These are phyloP conservation scores for Potamarius usumacintae DNA, from an alignment of 2,113 vertebrate species.

Conservation along the genomic window DNA sequence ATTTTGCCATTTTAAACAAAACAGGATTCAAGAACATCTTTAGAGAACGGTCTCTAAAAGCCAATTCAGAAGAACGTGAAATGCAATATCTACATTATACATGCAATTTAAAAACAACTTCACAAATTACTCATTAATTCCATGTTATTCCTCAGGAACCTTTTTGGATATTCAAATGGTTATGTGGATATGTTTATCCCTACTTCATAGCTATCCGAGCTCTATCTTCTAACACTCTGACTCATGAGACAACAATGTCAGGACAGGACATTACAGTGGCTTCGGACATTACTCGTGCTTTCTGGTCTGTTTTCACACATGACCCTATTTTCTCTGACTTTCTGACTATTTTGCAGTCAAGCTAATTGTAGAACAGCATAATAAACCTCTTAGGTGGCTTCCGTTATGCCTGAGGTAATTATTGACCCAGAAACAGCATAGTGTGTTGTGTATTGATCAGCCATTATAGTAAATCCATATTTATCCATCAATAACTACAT, in stretches of 20 bases:
- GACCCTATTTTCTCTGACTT: neutral
- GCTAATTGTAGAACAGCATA: conserved; percentile 6
- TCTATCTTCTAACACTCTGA: neutral
- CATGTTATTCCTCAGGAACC: neutral
- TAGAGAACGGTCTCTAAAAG: neutral
- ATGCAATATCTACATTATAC: neutral
- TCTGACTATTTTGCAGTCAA: neutral
- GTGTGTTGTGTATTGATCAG: neutral
- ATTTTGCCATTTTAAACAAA: neutral
- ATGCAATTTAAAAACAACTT: neutral
- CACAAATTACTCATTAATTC: neutral
- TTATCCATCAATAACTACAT: neutral
- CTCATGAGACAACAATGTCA: neutral
- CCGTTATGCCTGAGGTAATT: neutral
- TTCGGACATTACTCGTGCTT: neutral
- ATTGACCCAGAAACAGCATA: conserved; percentile 6
- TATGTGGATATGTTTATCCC: neutral
- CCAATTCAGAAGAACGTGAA: neutral
- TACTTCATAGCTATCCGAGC: neutral
- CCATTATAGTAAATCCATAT: conserved; percentile 14
- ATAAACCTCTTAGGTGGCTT: conserved; percentile 6
- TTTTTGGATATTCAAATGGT: neutral
- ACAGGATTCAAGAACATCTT: neutral
- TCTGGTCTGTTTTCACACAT: neutral
- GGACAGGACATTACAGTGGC: neutral